Evolutionary conservation across 2,113 vertebrate genomes (phyloP).

Genomic region (Penelope pileata): DNA sequence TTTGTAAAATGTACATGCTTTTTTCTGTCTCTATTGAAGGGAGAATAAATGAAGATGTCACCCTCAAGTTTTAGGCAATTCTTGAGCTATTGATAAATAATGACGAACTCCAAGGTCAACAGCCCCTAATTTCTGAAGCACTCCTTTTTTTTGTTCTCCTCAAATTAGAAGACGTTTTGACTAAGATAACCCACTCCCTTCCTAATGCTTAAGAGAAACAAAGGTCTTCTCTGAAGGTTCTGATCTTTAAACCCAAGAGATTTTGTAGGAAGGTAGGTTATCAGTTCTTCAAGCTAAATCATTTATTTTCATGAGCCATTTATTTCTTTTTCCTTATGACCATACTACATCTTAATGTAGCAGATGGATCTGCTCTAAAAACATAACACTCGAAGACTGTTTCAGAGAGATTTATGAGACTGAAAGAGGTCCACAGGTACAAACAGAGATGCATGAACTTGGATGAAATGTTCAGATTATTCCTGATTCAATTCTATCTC

Average conservation of each 20-base stretch:
- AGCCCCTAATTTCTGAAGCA: not conserved
- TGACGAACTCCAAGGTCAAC: not conserved
- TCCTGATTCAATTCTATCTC: not conserved
- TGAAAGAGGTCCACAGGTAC: not conserved
- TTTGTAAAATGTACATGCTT: not conserved
- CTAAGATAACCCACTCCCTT: not conserved
- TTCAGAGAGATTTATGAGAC: not conserved
- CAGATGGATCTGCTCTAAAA: not conserved
- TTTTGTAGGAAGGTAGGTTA: not conserved
- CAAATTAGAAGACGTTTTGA: not conserved
- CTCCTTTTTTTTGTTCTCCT: not conserved
- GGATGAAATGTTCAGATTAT: not conserved
- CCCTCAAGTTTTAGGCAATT: not conserved
- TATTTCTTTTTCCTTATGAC: not conserved
- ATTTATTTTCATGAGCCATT: not conserved
- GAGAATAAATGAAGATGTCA: not conserved
- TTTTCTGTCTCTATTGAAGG: not conserved
- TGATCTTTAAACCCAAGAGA: not conserved
- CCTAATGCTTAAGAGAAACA: not conserved
- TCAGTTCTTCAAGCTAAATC: not conserved
- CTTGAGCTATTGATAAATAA: constrained; percentile 18
- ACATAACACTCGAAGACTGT: not conserved
- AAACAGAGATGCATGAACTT: not conserved
- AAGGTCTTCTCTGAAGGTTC: not conserved
- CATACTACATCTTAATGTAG: not conserved